A percentile compares a stretch with the other conserved stretches of the same genome.
phyloP scores from a whole-genome alignment of 2,113 vertebrate species.

The Sardina pilchardus region DNA sequence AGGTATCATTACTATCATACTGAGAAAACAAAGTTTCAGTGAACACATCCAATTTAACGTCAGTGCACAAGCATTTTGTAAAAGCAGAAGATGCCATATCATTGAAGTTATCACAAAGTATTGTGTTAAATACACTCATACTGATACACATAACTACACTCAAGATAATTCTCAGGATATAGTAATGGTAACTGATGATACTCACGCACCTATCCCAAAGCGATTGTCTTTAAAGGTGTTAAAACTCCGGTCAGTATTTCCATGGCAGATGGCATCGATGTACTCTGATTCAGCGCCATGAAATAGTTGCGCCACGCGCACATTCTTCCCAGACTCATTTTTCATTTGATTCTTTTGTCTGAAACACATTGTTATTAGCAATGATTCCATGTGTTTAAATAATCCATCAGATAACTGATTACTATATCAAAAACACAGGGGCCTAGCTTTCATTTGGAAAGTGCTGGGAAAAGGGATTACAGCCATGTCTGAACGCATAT shows the following conservation, averaged over 20 bases:
- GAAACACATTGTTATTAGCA: not conserved
- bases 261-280: not conserved
- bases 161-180: too few species aligned
- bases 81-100: too few species aligned
- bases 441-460: too few species aligned
- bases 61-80: not conserved
- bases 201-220: not conserved
- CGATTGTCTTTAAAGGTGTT: not conserved
- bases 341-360: conserved; percentile 8
- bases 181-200: too few species aligned
- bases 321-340: not conserved
- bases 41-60: not conserved
- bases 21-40: not conserved
- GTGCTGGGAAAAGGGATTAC: too few species aligned
- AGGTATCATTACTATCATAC: not conserved
- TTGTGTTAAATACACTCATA: too few species aligned
- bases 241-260: not conserved
- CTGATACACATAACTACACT: too few species aligned
- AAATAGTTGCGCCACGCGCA: not conserved
- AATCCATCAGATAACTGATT: not conserved
- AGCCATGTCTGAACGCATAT: too few species aligned
- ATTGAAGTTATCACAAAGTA: too few species aligned
- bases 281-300: not conserved
- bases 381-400: not conserved
- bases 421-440: not conserved